Percentiles rank a stretch among this genome's conserved stretches.
Conservation (phyloP, 37 sponge, comb jelly and placozoan genomes). For the Eunapius fragilis region DNA sequence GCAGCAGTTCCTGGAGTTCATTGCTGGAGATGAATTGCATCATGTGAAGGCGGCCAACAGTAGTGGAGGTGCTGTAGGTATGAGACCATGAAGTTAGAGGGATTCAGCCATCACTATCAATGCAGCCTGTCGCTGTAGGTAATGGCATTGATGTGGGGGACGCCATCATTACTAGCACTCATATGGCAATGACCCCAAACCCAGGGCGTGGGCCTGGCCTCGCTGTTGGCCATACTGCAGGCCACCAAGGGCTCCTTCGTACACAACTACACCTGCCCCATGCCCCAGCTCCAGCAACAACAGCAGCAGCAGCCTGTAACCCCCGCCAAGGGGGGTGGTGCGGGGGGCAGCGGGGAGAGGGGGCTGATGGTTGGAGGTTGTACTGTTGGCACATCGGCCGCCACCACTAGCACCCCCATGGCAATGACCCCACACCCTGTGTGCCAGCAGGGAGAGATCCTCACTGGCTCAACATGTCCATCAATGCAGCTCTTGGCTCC, state of each 20-base stretch:
- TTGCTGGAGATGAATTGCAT: too few relatives aligned
- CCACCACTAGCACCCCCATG: neutral
- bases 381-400: too few relatives aligned
- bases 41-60: too few relatives aligned
- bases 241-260: slow-evolving; percentile 27
- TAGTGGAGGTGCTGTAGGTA: too few relatives aligned
- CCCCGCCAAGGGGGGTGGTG: neutral
- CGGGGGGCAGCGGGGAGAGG: too few relatives aligned
- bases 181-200: too few relatives aligned
- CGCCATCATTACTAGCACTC: too few relatives aligned
- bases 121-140: too few relatives aligned
- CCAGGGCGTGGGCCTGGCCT: slow-evolving; percentile 90
- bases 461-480: slow-evolving; percentile 83
- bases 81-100: too few relatives aligned
- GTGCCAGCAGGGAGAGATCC: slow-evolving; percentile 7
- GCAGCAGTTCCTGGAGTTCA: too few relatives aligned
- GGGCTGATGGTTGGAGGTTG: neutral
- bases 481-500: slow-evolving; percentile 86
- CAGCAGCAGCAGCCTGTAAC: neutral
- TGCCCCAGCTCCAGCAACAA: slow-evolving; percentile 48
- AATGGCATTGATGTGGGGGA: too few relatives aligned
- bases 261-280: slow-evolving; percentile 43
- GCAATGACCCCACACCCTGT: slow-evolving; percentile 2
- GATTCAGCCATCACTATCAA: too few relatives aligned
- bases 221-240: slow-evolving; percentile 84